Percentiles rank a stretch among this genome's conserved stretches.
These are phyloP conservation scores for Conistra vaccinii DNA, from an alignment of 2,888 invertebrate genomes.

Conservation along the genomic window DNA sequence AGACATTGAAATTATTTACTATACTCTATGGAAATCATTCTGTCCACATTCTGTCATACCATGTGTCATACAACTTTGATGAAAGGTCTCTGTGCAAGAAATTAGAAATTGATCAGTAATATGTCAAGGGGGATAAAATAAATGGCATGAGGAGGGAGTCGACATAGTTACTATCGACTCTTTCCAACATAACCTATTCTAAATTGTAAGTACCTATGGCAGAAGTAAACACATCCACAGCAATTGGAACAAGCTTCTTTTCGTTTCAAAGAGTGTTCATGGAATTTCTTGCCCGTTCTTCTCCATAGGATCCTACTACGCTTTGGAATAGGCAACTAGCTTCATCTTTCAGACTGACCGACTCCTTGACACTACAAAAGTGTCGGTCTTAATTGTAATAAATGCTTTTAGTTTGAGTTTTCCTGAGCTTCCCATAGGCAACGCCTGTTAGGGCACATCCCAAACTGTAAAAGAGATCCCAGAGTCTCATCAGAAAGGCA, in stretches of 20 bases:
- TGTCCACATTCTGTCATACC: too few species aligned
- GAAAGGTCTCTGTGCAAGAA: slow-evolving; percentile 13
- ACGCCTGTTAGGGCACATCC: background rate
- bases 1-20: background rate
- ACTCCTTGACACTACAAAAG: too few species aligned
- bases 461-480: background rate
- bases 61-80: slow-evolving; percentile 30
- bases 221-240: background rate
- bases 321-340: background rate
- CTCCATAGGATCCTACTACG: background rate
- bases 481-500: background rate
- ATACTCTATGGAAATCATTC: too few species aligned
- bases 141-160: slow-evolving; percentile 50
- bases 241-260: background rate
- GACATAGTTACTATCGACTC: slow-evolving; percentile 48
- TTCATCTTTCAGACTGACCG: too few species aligned
- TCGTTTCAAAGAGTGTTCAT: background rate
- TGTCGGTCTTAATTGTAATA: too few species aligned
- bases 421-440: background rate
- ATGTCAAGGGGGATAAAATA: slow-evolving; percentile 46
- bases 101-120: slow-evolving; percentile 35
- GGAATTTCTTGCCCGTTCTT: background rate
- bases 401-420: background rate
- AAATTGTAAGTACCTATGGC: slow-evolving; percentile 56
- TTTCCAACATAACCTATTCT: slow-evolving; percentile 28